Conservation (phyloP, 2,797 vertebrate species). For the Sebastolobus altivelis region DNA sequence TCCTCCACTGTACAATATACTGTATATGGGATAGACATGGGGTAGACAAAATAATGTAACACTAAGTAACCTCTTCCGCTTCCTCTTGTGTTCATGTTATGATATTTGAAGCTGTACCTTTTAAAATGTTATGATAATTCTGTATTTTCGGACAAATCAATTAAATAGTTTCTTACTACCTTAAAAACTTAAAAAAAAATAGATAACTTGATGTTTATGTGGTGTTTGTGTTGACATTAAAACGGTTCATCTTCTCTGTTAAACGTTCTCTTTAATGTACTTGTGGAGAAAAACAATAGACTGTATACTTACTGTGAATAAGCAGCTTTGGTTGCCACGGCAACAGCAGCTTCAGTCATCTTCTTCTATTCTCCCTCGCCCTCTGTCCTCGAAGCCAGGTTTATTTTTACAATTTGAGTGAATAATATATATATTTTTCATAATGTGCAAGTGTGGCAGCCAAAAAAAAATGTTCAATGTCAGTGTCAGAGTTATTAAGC, state of each 20-base stretch:
- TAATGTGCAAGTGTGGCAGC: background rate
- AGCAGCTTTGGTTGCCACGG: conserved; percentile 15
- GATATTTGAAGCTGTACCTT: too few relatives aligned
- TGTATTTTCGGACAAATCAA: too few relatives aligned
- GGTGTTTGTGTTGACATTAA: background rate
- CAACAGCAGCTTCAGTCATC: conserved; percentile 18
- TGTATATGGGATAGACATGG: too few relatives aligned
- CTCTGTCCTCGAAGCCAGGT: conserved; percentile 3
- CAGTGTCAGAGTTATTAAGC: background rate
- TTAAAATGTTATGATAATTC: too few relatives aligned
- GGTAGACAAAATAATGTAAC: too few relatives aligned
- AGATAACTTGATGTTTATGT: background rate
- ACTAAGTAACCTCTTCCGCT: too few relatives aligned
- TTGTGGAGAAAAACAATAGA: background rate
- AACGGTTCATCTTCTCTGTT: background rate
- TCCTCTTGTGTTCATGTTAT: too few relatives aligned
- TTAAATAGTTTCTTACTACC: background rate
- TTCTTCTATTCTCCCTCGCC: background rate
- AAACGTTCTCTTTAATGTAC: background rate
- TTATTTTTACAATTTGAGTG: conserved; percentile 4
- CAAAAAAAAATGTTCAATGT: background rate
- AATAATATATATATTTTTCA: background rate
- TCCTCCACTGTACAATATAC: background rate
- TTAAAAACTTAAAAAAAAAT: background rate
- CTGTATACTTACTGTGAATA: background rate